Evolutionary conservation across 2,797 vertebrate species (phyloP).

Genomic region (Hyperoplus immaculatus): DNA sequence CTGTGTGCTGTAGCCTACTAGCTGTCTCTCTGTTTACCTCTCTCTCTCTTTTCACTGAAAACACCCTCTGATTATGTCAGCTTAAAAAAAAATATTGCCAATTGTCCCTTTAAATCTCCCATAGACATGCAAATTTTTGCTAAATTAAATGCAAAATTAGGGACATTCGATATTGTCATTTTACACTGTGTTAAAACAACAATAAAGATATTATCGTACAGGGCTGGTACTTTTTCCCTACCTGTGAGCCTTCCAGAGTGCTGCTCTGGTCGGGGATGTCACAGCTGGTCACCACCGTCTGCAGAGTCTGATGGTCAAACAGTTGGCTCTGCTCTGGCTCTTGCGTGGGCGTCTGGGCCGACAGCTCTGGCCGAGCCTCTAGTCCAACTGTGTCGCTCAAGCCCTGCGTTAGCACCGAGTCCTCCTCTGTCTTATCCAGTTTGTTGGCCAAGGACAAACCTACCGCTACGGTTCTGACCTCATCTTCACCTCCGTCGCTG

Average conservation of each 20-base stretch:
- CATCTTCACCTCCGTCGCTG: constrained; percentile 41
- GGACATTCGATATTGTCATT: no score
- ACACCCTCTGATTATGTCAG: no score
- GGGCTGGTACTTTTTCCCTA: constrained; percentile 47
- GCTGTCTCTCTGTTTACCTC: no score
- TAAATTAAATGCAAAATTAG: no score
- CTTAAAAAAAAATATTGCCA: no score
- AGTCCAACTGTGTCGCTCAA: constrained; percentile 73
- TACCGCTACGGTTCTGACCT: constrained; percentile 20
- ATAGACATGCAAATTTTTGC: no score
- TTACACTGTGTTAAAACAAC: no score
- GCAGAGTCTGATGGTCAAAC: constrained; percentile 86
- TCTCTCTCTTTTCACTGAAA: no score
- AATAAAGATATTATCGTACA: no score
- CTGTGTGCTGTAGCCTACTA: no score
- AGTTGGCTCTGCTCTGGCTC: constrained; percentile 74
- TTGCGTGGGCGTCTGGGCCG: constrained; percentile 41
- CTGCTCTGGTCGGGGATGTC: constrained; percentile 85
- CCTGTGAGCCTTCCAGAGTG: constrained; percentile 89
- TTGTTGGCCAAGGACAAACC: constrained; percentile 68
- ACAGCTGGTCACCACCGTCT: constrained; percentile 86
- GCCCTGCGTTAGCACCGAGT: constrained; percentile 36
- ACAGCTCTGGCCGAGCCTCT: constrained; percentile 38
- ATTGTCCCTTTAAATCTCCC: no score
- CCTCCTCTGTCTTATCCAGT: constrained; percentile 59